Evolutionary conservation across 2,797 vertebrate genomes (phyloP).

Genomic region (Gallinago stenura): DNA sequence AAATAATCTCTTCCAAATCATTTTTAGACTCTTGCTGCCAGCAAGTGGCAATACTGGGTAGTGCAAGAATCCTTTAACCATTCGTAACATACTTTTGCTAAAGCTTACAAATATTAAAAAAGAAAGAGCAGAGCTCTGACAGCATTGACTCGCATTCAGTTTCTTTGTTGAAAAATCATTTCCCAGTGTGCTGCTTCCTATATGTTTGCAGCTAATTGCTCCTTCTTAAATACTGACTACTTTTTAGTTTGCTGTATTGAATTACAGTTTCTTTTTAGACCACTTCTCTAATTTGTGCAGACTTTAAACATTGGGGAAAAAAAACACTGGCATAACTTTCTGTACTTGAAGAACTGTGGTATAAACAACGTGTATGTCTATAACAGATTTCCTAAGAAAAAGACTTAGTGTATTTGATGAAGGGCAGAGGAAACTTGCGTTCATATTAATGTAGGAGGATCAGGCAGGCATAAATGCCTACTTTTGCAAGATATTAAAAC

Average conservation of each 20-base stretch:
- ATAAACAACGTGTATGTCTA: background rate
- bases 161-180: background rate
- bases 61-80: background rate
- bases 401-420: background rate
- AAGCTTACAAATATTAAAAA: background rate
- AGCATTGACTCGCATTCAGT: background rate
- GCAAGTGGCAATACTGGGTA: background rate
- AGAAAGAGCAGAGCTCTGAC: background rate
- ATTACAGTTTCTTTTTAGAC: background rate
- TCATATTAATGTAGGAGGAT: background rate
- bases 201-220: background rate
- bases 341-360: background rate
- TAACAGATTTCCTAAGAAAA: background rate
- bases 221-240: background rate
- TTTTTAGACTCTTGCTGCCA: constrained; percentile 25
- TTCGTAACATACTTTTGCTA: background rate
- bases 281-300: background rate
- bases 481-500: background rate
- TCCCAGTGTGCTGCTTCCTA: background rate
- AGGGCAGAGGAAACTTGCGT: background rate
- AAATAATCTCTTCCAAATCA: background rate
- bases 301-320: background rate
- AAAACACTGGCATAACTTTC: rapidly evolving
- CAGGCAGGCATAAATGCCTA: background rate
- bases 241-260: background rate